Evolutionary conservation across 92 coral and sea anemone species (phyloP), one percentile per base, ranked within the genome.

Genomic region (Epizoanthus fatuus): DNA sequence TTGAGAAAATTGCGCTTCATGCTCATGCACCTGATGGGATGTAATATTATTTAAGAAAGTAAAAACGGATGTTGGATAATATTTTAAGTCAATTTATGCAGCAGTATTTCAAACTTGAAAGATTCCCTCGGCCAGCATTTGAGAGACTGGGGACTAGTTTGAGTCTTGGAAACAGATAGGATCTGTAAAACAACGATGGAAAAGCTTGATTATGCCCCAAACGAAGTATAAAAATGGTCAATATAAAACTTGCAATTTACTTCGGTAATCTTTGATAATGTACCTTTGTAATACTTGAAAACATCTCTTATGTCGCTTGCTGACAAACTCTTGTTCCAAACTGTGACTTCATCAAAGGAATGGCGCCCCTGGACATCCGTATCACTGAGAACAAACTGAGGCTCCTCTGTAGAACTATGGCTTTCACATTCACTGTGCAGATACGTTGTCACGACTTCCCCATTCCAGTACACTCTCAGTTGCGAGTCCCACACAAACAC

Each of bases 241-340:
- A 7, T n/a, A n/a, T 59, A 59, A n/a, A 2, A 59, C 65, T 59
- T 5, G 10, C 0, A 59, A 22, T n/a, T 9, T 62, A 2, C 32
- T n/a, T 17, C 4, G 4, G 35, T 22, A 8, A 17, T 62, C 39
- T 62, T 4, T 19, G 67, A 62, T 62, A 62, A 62, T 14, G 14
- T 12, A 67, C 72, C 72, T 67, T 67, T 67, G 72, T 67, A 67
- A 45, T 32, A 67, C 10, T 13, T 35, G 40, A 67, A 67, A 35
- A 67, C 45, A 35, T 67, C 40, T 7, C 10, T 67, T 67, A 39
- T 8, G 11, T 67, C 72, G 40, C 49, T 67, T 37, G 47, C 47
- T 35, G 72, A 67, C 17, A 67, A 67, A 10, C 72, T 67, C 40
- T 8, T 67, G 52, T 67, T 67, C 72, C 72, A 67, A 35, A 67